phyloP scores from a whole-genome alignment of 2,888 invertebrate genomes.

The Elaeidobius kamerunicus region DNA sequence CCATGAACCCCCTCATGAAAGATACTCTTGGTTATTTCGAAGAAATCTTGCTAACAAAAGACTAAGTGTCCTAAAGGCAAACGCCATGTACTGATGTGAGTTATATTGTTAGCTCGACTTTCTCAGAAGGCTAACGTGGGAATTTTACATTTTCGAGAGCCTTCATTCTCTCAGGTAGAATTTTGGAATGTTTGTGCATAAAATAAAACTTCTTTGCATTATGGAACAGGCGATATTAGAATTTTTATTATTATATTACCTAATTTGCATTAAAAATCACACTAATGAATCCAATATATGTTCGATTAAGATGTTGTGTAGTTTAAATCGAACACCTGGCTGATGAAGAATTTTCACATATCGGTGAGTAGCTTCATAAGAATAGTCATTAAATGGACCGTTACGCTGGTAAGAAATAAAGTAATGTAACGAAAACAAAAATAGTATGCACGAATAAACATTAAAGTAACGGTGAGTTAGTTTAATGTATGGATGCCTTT shows the following conservation, averaged over 20 bases:
- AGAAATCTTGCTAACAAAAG: no score
- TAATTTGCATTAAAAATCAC: background rate
- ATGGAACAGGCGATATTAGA: background rate
- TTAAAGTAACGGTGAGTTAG: slow-evolving; percentile 21
- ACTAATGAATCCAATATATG: no score
- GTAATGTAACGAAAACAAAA: slow-evolving; percentile 17
- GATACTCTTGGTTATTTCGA: no score
- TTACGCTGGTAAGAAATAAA: slow-evolving; percentile 12
- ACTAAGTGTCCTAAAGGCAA: background rate
- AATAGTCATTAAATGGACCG: slow-evolving; percentile 20
- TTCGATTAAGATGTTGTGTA: background rate
- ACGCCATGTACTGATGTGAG: background rate
- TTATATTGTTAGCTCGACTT: background rate
- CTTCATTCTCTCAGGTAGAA: background rate
- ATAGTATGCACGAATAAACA: slow-evolving; percentile 22
- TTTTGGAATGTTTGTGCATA: slow-evolving; percentile 3
- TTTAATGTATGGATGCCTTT: slow-evolving; percentile 13
- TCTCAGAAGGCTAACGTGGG: background rate
- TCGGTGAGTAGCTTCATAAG: slow-evolving; percentile 9
- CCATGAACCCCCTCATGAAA: no score
- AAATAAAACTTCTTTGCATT: slow-evolving; percentile 6
- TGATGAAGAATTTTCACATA: slow-evolving; percentile 12
- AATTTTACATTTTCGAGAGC: background rate
- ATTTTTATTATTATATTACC: no score
- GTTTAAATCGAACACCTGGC: slow-evolving; percentile 3